Evolutionary conservation across 1,140 invertebrate species (phyloP), one percentile per base, ranked within the genome.

Genomic region (Drosophila insularis): DNA sequence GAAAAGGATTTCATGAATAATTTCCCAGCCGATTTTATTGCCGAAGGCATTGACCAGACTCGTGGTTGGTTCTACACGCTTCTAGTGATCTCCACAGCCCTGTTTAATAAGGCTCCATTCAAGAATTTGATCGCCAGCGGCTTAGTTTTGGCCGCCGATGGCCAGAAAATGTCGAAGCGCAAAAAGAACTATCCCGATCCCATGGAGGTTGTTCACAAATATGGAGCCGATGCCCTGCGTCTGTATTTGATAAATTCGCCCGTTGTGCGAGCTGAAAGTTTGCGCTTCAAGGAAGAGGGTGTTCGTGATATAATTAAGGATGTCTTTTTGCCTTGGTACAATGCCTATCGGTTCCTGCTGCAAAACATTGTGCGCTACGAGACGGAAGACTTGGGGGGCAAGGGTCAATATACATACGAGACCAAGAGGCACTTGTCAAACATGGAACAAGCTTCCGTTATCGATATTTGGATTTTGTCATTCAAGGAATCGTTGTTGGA

Each of bases 101-200:
- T 99, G n/a, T 99, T 99, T 92, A 96, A 97, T 32, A 98, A 98
- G 92, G 95, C 99, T 0, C 98, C 99, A 0, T 99, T 99, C 92
- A 99, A 99, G 91, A 99, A 99, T 93, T 93, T 99, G 2, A 98
- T 99, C 80, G 97, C 95, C 3, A 99, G 99, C 93, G 99, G 99
- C 19, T 93, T 99, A 53, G 96, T 99, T 0, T 92, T 99, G 27
- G 99, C 99, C 46, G 93, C 96, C 53, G 99, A 99, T 94, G 98
- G 99, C 3, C 97, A 99, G 91, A 99, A 99, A 92, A 99, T 99
- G 99, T 99, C 98, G 0, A 99, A 99, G 91, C 94, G 98, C 13
- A 99, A 99, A 93, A 99, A 99, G 92, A 99, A 99, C 92, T 99
- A 99, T 93, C 98, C 99, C 0, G 98, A 99, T 93, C 98, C 99